Evolutionary conservation across 2,888 invertebrate genomes (phyloP).

Genomic region (Lasioglossum calceatum): DNA sequence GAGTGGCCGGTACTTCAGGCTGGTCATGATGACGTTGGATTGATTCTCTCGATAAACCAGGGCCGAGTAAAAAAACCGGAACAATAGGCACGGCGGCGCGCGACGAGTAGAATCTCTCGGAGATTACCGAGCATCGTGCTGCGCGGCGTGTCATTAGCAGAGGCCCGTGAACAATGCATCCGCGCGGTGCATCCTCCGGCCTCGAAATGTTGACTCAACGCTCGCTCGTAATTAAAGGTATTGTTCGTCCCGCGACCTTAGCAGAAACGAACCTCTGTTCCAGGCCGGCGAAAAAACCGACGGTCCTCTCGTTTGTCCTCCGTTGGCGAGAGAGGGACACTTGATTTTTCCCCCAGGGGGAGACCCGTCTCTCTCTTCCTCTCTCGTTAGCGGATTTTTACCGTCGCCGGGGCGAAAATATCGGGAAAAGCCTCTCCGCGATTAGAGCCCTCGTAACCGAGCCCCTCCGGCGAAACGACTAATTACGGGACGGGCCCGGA

Average conservation of each 20-base stretch:
- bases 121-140: constrained; percentile 42
- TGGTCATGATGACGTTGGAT: constrained; percentile 1
- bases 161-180: constrained; percentile 45
- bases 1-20: background rate
- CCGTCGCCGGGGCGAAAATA: constrained; percentile 7
- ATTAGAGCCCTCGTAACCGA: constrained; percentile 10
- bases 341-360: background rate
- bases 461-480: constrained; percentile 23
- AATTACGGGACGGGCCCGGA: constrained; percentile 1
- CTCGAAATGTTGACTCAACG: constrained; percentile 56
- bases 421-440: constrained; percentile 37
- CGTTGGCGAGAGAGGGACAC: background rate
- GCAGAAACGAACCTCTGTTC: constrained; percentile 34
- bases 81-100: constrained; percentile 13
- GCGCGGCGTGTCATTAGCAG: constrained; percentile 46
- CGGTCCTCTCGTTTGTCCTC: constrained; percentile 8
- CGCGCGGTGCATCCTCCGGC: constrained; percentile 19
- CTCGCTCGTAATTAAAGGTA: constrained; percentile 51
- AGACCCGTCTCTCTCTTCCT: background rate
- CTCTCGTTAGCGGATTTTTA: constrained; percentile 30
- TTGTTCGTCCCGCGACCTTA: constrained; percentile 47
- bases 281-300: background rate
- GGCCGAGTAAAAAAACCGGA: background rate
- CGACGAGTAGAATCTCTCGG: constrained; percentile 36
- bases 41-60: constrained; percentile 18